phyloP scores from a whole-genome alignment of 2,797 vertebrate genomes.

The Sorex maritimensis region DNA sequence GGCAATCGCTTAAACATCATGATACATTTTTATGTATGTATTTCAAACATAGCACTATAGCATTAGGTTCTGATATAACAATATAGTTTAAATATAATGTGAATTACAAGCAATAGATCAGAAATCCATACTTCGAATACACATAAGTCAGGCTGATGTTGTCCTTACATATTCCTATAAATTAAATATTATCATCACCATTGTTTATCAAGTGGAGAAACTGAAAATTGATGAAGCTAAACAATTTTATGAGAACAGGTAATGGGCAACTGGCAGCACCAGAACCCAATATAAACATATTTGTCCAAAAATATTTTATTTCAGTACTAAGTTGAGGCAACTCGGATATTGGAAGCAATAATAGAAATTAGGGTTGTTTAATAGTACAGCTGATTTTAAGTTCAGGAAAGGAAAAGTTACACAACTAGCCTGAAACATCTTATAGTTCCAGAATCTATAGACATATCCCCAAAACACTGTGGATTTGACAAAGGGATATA shows the following conservation, averaged over 20 bases:
- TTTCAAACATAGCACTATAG: neutral
- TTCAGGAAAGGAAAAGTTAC: neutral
- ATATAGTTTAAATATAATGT: constrained; percentile 1
- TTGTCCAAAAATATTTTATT: neutral
- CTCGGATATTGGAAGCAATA: neutral
- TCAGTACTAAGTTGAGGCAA: neutral
- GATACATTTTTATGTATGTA: neutral
- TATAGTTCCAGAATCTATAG: neutral
- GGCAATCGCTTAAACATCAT: neutral
- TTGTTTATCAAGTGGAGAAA: constrained; percentile 5
- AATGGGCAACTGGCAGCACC: neutral
- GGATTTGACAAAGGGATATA: neutral
- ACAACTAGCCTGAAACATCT: neutral
- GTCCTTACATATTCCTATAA: neutral
- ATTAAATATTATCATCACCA: neutral
- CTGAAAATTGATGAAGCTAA: neutral
- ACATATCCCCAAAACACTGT: neutral
- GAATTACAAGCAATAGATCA: neutral
- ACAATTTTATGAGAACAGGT: neutral
- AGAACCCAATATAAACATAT: neutral
- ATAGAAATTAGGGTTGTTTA: neutral
- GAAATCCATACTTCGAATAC: neutral
- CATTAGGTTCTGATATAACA: neutral
- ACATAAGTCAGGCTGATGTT: neutral
- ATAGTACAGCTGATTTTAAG: neutral